Percentiles rank a stretch among this genome's conserved stretches.
These are phyloP conservation scores for Xenopus laevis DNA, from an alignment of 2,113 vertebrate genomes.

Conservation along the genomic window DNA sequence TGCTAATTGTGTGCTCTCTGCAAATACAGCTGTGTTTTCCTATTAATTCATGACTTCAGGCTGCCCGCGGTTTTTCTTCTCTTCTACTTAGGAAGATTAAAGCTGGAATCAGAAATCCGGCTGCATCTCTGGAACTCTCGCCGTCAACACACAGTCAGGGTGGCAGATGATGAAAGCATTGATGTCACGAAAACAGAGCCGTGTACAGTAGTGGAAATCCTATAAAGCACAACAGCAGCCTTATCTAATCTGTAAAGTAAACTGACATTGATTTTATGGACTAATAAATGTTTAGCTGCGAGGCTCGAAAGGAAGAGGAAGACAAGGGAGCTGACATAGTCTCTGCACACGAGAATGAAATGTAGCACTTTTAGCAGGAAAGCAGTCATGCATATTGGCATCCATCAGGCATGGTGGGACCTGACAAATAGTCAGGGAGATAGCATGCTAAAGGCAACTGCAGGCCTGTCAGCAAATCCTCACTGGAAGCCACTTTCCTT, in stretches of 20 bases:
- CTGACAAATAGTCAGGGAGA: conserved; percentile 8
- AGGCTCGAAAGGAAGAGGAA: neutral
- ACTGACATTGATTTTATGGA: neutral
- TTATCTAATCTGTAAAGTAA: conserved; percentile 9
- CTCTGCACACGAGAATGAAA: neutral
- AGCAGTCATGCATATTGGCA: conserved; percentile 3
- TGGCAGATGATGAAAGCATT: conserved; percentile 12
- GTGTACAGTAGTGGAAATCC: neutral
- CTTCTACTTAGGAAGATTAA: conserved; percentile 20
- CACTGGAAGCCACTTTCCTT: conserved; percentile 4
- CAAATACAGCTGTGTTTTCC: neutral
- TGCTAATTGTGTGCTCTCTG: neutral
- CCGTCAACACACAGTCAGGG: neutral
- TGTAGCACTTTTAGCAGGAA: neutral
- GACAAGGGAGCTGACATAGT: conserved; percentile 2
- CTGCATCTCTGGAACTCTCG: neutral
- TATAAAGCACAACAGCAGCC: neutral
- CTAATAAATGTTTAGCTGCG: neutral
- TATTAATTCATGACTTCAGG: conserved; percentile 17
- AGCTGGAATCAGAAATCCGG: neutral
- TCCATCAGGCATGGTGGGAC: conserved; percentile 8
- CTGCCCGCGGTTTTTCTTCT: neutral
- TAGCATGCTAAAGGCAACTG: conserved; percentile 17
- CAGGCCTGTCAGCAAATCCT: neutral
- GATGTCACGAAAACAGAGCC: conserved; percentile 11